Conservation (phyloP, 2,113 vertebrate species). For the Hylia prasina region DNA sequence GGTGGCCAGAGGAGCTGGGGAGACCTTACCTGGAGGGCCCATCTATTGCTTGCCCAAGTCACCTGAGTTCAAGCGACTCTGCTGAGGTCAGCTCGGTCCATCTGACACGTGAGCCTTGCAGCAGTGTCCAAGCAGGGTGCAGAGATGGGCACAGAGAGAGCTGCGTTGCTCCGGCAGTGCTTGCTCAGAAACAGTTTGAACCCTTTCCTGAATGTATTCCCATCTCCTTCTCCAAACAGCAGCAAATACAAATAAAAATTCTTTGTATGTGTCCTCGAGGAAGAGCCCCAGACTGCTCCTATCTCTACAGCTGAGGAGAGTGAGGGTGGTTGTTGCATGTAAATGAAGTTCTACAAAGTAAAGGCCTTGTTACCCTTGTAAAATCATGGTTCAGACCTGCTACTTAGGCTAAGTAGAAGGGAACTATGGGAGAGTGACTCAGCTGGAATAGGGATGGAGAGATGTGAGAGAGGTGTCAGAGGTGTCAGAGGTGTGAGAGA, state of each 20-base stretch:
- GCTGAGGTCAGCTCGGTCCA: fast-evolving
- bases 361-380: background rate
- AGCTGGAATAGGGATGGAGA: background rate
- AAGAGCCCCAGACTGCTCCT: fast-evolving
- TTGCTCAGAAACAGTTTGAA: fast-evolving
- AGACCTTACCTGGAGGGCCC: background rate
- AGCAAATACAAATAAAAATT: background rate
- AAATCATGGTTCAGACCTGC: background rate
- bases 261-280: background rate
- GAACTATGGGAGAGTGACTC: background rate
- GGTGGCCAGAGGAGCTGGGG: background rate
- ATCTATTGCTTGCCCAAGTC: background rate
- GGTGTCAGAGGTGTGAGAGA: background rate
- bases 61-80: background rate
- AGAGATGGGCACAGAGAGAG: background rate
- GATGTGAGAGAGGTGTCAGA: background rate
- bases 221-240: background rate
- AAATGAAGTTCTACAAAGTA: background rate
- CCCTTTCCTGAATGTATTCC: background rate
- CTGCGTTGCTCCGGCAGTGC: background rate
- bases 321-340: too few species aligned
- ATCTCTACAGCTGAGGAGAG: background rate
- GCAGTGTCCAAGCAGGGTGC: background rate
- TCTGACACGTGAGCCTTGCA: background rate
- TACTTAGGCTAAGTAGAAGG: background rate